These are phyloP conservation scores for Plectrocnemia conspersa DNA, from an alignment of 1,140 invertebrate species.

Conservation along the genomic window DNA sequence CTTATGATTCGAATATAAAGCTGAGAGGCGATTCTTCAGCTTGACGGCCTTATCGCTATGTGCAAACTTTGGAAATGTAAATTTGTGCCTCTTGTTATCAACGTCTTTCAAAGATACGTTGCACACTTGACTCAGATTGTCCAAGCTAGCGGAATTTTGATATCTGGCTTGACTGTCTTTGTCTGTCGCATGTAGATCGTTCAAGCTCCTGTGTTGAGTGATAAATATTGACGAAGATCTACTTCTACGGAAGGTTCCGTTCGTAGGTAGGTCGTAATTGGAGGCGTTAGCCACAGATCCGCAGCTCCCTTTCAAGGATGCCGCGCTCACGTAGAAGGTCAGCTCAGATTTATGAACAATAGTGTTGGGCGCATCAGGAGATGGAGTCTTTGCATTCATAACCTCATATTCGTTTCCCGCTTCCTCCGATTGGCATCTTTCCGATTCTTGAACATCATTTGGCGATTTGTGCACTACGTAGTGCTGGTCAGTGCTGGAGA, in stretches of 20 bases:
- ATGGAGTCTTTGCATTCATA: conserved; percentile 21
- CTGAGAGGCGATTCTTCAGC: conserved; percentile 31
- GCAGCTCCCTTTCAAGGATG: conserved; percentile 19
- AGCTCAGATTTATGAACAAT: conserved; percentile 30
- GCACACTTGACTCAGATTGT: conserved; percentile 34
- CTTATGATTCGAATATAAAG: conserved; percentile 30
- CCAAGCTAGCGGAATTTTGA: conserved; percentile 32
- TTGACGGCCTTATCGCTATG: conserved; percentile 24
- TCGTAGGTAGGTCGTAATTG: conserved; percentile 23
- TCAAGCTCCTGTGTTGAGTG: conserved; percentile 24
- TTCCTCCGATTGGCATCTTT: conserved; percentile 20
- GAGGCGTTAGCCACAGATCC: conserved; percentile 1
- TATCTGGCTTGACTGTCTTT: conserved; percentile 17
- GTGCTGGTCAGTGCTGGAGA: conserved; percentile 29
- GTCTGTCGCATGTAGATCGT: conserved; percentile 18
- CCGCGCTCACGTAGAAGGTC: conserved; percentile 29
- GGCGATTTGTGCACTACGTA: conserved; percentile 24
- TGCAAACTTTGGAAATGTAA: conserved; percentile 19
- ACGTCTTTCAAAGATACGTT: conserved; percentile 31
- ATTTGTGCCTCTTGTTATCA: conserved; percentile 20
- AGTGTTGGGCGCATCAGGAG: conserved; percentile 3
- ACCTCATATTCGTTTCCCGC: conserved; percentile 32
- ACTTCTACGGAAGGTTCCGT: background rate
- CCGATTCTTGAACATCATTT: background rate
- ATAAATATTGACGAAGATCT: conserved; percentile 13